Evolutionary conservation across 2,797 vertebrate species (phyloP), one percentile per base, ranked within the genome.

Genomic region (Gymnopithys bicolor): DNA sequence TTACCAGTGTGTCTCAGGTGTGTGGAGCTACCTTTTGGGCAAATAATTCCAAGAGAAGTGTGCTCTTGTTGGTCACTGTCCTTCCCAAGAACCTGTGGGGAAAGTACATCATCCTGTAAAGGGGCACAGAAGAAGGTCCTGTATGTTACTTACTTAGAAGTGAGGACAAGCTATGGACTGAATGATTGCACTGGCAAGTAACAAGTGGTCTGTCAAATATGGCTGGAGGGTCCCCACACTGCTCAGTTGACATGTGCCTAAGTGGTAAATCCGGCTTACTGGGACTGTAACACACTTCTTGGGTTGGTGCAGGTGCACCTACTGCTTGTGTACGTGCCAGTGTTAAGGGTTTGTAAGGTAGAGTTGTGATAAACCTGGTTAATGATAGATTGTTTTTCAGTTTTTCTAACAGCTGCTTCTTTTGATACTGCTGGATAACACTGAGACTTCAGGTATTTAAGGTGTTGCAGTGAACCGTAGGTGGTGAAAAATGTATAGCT

Each of bases 311-410:
- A 49, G 69, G 48, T 37, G 45, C 15, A 8, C n/a, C 19, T 74
- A 2, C 21, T 63, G 56, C 49, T 88, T 4, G 2, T 24, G 37
- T 21, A 3, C 1, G 0, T 45, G 33, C 60, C 19, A 8, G 32
- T 4, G 24, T 35, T 74, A 8, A 51, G 23, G 41, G 41, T 80
- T 60, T 75, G 0, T 2, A 16, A 12, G 46, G 55, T 27, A 22
- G 41, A 49, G 51, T 9, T 66, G 9, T 1, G 23, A 37, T 81
- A 82, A 19, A n/a, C 25, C 35, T 64, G 19, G 9, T 4, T 55
- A 41, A 11, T 27, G 18, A 19, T 14, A 2, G 1, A 39, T 66
- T 5, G 5, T 7, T 83, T 59, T 49, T 77, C 15, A 22, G 25
- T 41, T 83, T 23, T 67, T 93, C 13, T 53, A 35, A 9, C 22